phyloP scores from a whole-genome alignment of 2,888 invertebrate genomes.

The Oxycera nigricornis region DNA sequence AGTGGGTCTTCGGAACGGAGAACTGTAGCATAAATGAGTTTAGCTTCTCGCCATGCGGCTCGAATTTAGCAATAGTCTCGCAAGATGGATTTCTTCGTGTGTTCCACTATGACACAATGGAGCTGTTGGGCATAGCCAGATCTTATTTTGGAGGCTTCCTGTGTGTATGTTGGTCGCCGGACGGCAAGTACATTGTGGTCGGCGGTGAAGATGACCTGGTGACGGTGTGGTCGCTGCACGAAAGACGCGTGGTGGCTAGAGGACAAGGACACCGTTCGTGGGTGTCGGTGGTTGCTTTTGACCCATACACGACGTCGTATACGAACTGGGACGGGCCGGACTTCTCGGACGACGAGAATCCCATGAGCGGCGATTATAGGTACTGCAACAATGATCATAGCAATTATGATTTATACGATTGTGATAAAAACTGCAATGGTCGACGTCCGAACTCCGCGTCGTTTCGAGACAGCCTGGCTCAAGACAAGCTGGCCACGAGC shows the following conservation, averaged over 20 bases:
- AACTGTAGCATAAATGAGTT: constrained; percentile 93
- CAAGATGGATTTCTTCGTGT: constrained; percentile 95
- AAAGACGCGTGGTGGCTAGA: constrained; percentile 92
- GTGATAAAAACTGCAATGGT: constrained; percentile 50
- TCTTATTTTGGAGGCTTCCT: constrained; percentile 98
- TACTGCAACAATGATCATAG: constrained; percentile 53
- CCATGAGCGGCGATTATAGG: constrained; percentile 57
- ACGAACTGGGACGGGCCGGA: constrained; percentile 67
- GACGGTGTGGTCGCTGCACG: constrained; percentile 94
- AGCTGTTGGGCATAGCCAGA: constrained; percentile 88
- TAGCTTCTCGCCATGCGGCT: constrained; percentile 93
- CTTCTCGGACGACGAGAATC: constrained; percentile 68
- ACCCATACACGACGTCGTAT: constrained; percentile 81
- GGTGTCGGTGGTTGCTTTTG: constrained; percentile 97
- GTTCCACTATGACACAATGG: constrained; percentile 98
- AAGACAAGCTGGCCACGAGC: constrained; percentile 67
- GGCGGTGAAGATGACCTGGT: constrained; percentile 99
- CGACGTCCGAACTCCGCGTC: constrained; percentile 59
- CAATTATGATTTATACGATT: constrained; percentile 56
- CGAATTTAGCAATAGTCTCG: constrained; percentile 91
- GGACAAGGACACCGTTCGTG: constrained; percentile 98
- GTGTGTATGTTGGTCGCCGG: constrained; percentile 98
- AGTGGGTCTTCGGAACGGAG: constrained; percentile 85
- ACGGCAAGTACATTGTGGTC: constrained; percentile 92
- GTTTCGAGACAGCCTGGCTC: constrained; percentile 59